Conservation (phyloP, 2,113 vertebrate species). For the Myotis yumanensis region DNA sequence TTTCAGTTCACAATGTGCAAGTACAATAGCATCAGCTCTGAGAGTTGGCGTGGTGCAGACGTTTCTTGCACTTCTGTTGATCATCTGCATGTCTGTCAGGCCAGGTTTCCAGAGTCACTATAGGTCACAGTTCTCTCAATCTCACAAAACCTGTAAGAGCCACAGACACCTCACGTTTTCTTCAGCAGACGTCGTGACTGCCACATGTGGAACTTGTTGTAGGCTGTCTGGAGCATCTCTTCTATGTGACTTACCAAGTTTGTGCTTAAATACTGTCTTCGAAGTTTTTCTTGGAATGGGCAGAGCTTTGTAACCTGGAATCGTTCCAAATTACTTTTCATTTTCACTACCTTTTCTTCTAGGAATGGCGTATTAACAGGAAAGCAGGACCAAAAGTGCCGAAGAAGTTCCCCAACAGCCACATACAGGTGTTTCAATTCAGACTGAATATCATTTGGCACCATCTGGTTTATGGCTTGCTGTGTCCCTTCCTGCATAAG, state of each 20-base stretch:
- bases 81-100: conserved; percentile 79
- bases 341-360: conserved; percentile 99
- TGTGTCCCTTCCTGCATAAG: conserved; percentile 95
- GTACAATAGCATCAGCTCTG: conserved; percentile 82
- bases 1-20: conserved; percentile 83
- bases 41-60: conserved; percentile 79
- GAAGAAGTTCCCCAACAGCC: conserved; percentile 93
- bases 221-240: conserved; percentile 97
- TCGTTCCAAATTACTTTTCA: conserved; percentile 96
- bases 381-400: conserved; percentile 99
- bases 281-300: conserved; percentile 98
- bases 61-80: conserved; percentile 69
- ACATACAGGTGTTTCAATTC: conserved; percentile 97
- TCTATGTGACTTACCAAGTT: conserved; percentile 96
- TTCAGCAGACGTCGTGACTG: conserved; percentile 96
- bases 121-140: conserved; percentile 71
- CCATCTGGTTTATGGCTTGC: conserved; percentile 98
- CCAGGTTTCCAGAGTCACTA: conserved; percentile 81
- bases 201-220: conserved; percentile 97
- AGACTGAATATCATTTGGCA: conserved; percentile 93
- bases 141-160: conserved; percentile 72
- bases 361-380: conserved; percentile 96
- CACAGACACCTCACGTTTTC: conserved; percentile 90
- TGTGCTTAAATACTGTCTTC: conserved; percentile 96
- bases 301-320: conserved; percentile 97